Evolutionary conservation across 2,797 vertebrate species (phyloP).

Genomic region (Periparus ater): DNA sequence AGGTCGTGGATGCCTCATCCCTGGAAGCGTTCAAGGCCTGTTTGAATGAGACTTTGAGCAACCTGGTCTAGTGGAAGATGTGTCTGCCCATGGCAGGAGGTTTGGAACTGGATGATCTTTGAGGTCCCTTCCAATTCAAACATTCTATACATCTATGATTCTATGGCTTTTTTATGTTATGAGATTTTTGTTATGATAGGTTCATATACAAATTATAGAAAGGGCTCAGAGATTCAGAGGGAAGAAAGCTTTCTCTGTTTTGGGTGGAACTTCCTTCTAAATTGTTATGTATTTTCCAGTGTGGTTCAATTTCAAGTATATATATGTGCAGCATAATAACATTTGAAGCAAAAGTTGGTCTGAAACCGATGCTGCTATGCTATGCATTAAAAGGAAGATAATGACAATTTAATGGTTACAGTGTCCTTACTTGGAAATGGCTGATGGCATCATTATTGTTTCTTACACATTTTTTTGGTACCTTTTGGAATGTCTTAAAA

Average conservation of each 20-base stretch:
- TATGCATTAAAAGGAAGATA: background rate
- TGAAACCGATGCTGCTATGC: background rate
- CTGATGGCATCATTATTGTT: background rate
- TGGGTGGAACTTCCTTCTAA: background rate
- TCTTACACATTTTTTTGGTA: background rate
- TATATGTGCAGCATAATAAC: background rate
- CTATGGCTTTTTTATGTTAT: too few relatives aligned
- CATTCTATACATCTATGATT: background rate
- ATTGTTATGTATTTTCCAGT: background rate
- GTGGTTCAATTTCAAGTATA: background rate
- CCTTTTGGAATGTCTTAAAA: background rate
- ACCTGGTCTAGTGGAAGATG: background rate
- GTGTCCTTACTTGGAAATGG: background rate
- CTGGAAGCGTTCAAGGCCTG: background rate
- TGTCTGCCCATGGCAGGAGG: background rate
- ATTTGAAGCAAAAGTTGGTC: background rate
- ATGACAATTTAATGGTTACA: background rate
- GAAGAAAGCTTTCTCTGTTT: background rate
- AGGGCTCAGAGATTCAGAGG: background rate
- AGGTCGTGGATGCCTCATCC: background rate
- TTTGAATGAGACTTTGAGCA: background rate
- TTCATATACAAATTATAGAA: background rate
- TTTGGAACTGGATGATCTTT: background rate
- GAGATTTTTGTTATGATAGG: background rate
- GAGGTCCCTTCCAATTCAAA: background rate